Conservation (phyloP, 37 sponge, comb jelly and placozoan genomes). For the Aphrocallistes beatrix region DNA sequence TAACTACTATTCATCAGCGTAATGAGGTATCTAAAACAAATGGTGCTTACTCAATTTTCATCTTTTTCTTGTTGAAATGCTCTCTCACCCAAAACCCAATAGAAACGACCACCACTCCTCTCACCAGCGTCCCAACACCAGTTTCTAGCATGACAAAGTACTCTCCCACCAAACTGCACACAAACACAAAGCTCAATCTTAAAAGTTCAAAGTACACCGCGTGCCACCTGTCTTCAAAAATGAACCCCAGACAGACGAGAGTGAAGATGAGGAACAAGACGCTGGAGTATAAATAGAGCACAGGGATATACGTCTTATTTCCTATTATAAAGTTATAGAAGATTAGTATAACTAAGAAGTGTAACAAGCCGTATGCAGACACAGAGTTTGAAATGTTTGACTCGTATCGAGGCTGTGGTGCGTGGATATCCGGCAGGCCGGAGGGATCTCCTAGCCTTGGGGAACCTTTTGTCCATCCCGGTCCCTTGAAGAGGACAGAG, state of each 20-base stretch:
- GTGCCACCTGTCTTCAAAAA: constrained; percentile 34
- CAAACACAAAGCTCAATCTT: not conserved
- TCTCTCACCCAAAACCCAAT: not conserved
- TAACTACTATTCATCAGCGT: no score
- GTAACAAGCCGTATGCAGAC: constrained; percentile 38
- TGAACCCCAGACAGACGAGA: constrained; percentile 58
- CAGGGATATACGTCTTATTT: not conserved
- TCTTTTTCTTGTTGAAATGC: not conserved
- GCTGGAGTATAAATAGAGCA: not conserved
- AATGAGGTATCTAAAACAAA: no score
- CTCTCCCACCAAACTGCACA: not conserved
- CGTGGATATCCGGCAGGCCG: constrained; percentile 30
- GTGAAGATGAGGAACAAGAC: constrained; percentile 31
- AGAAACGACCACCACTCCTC: not conserved
- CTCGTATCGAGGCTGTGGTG: constrained; percentile 10
- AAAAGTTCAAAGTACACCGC: not conserved
- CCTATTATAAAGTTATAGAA: constrained; percentile 21
- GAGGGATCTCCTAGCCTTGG: constrained; percentile 52
- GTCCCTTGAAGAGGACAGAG: constrained; percentile 60
- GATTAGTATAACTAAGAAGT: constrained; percentile 40
- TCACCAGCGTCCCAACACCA: not conserved
- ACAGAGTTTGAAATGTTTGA: not conserved
- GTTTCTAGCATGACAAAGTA: not conserved
- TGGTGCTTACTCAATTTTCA: not conserved
- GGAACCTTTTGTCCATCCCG: constrained; percentile 77